These are phyloP conservation scores for Darwinula stevensoni DNA, from an alignment of 2,888 invertebrate genomes.

Conservation along the genomic window DNA sequence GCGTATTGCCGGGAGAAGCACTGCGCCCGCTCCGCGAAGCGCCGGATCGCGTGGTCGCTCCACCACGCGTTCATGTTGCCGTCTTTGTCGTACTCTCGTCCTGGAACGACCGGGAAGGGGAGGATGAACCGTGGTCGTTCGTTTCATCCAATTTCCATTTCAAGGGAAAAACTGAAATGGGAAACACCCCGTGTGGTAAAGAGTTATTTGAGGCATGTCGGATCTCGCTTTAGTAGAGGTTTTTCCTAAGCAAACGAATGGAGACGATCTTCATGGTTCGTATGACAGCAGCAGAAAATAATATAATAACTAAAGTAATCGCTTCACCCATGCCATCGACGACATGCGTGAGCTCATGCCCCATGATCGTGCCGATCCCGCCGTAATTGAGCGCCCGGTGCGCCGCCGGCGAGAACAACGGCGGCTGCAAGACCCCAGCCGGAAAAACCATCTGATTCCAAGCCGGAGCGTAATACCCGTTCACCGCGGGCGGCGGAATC, in stretches of 20 bases:
- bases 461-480: constrained; percentile 82
- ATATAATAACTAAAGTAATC: background rate
- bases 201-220: no score
- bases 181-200: no score
- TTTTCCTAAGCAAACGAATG: no score
- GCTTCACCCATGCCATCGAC: constrained; percentile 61
- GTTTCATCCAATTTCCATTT: no score
- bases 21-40: constrained; percentile 56
- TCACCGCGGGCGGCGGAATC: constrained; percentile 78
- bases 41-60: constrained; percentile 65
- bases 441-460: constrained; percentile 91
- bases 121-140: no score
- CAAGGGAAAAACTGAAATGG: no score
- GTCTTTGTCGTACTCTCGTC: constrained; percentile 73
- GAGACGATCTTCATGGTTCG: no score
- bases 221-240: no score
- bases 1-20: constrained; percentile 76
- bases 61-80: constrained; percentile 96
- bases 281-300: no score
- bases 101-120: constrained; percentile 18
- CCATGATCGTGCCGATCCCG: constrained; percentile 93
- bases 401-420: constrained; percentile 65
- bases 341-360: constrained; percentile 82
- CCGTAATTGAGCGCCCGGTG: constrained; percentile 77
- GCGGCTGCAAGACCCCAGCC: constrained; percentile 76